These are phyloP conservation scores for Parus major DNA, from an alignment of 2,113 vertebrate genomes.

Conservation along the genomic window DNA sequence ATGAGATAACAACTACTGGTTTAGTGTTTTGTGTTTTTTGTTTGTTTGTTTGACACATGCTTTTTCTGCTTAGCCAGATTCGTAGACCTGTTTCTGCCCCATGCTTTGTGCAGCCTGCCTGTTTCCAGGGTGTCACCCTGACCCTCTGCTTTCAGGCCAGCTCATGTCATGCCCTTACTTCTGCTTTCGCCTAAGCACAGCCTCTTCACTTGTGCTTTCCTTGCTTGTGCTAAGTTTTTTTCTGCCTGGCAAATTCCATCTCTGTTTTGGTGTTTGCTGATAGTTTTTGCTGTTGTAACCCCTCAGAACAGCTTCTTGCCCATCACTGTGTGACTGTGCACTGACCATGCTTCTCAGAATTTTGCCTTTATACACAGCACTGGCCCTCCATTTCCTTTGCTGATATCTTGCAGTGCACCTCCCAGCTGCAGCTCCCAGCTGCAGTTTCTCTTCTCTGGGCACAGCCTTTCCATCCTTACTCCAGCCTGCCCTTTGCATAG, in stretches of 20 bases:
- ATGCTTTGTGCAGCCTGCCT: not conserved
- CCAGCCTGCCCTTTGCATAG: not conserved
- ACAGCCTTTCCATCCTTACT: not conserved
- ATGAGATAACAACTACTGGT: not conserved
- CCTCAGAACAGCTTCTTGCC: not conserved
- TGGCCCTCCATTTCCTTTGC: not conserved
- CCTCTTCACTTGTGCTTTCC: not conserved
- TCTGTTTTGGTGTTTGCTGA: not conserved
- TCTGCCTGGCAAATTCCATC: not conserved
- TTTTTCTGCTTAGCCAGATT: not conserved
- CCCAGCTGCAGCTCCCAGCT: not conserved
- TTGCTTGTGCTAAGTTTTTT: not conserved
- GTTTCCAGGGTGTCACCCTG: not conserved
- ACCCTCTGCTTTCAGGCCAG: not conserved
- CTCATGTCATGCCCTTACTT: not conserved
- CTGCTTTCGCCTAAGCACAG: not conserved
- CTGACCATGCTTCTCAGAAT: not conserved
- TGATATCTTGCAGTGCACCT: accelerated
- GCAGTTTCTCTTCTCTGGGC: not conserved
- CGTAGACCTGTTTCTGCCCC: not conserved
- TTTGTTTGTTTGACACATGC: accelerated
- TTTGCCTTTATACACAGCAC: not conserved
- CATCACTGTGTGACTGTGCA: not conserved
- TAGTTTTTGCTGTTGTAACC: not conserved
- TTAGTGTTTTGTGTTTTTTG: not conserved